These are phyloP conservation scores for Quadroppia sp. DNA, from an alignment of 2,888 invertebrate genomes.

Conservation along the genomic window DNA sequence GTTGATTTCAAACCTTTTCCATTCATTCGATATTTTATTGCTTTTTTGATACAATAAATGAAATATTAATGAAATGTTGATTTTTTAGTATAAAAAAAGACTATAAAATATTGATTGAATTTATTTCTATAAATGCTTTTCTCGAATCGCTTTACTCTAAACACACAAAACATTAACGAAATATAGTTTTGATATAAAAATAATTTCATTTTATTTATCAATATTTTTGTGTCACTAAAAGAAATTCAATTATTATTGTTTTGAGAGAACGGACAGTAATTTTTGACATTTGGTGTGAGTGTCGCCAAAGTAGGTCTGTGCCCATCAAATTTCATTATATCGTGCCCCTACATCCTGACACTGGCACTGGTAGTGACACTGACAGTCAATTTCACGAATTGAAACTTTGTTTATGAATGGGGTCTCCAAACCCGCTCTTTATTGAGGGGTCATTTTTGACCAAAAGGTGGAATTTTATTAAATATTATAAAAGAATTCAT, in stretches of 20 bases:
- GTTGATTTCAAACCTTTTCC: too few species aligned
- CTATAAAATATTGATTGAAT: constrained; percentile 21
- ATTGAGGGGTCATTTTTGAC: too few species aligned
- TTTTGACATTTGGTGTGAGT: neutral
- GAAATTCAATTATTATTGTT: constrained; percentile 31
- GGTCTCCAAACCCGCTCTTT: too few species aligned
- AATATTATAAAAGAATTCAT: too few species aligned
- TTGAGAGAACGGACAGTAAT: constrained; percentile 16
- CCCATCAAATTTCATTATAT: constrained; percentile 35
- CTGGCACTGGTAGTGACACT: constrained; percentile 4
- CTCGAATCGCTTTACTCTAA: too few species aligned
- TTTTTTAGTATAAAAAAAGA: too few species aligned
- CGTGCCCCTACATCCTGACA: constrained; percentile 29
- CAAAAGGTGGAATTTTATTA: too few species aligned
- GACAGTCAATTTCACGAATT: constrained; percentile 28
- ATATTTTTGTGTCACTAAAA: constrained; percentile 9
- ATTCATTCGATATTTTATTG: neutral
- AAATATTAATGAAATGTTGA: constrained; percentile 16
- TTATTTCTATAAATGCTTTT: neutral
- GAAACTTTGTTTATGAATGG: constrained; percentile 5
- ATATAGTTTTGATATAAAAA: constrained; percentile 21
- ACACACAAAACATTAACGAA: neutral
- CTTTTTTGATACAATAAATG: neutral
- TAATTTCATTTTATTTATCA: constrained; percentile 17
- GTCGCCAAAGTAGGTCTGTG: constrained; percentile 33